Conservation (phyloP, 2,113 vertebrate species). For the Phasianus colchicus region DNA sequence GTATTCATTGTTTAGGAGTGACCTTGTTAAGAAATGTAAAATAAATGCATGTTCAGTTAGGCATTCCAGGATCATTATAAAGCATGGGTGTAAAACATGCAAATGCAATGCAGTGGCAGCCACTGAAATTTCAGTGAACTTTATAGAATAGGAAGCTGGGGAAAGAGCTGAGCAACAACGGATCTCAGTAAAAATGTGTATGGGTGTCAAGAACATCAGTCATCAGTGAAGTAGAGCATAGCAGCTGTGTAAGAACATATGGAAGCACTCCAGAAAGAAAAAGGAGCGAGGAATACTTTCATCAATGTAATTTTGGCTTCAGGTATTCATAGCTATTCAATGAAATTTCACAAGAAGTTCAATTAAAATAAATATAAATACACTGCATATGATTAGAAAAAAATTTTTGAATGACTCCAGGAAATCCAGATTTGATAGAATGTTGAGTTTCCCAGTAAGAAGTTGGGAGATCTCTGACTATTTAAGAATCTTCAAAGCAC, state of each 20-base stretch:
- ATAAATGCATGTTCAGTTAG: not conserved
- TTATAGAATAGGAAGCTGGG: not conserved
- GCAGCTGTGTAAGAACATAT: constrained; percentile 1
- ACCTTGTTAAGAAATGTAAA: not conserved
- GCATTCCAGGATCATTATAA: not conserved
- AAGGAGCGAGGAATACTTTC: not conserved
- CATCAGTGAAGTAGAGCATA: not conserved
- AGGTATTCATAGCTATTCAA: not conserved
- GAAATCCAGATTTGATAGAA: not conserved
- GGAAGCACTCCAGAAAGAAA: constrained; percentile 38
- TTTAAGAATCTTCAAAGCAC: not conserved
- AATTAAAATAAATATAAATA: not conserved
- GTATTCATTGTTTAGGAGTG: not conserved
- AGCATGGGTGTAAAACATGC: not conserved
- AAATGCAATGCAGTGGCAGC: not conserved
- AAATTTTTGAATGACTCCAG: not conserved
- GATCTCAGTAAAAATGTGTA: not conserved
- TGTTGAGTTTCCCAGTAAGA: not conserved
- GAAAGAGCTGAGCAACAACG: not conserved
- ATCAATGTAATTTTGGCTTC: not conserved
- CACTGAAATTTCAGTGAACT: not conserved
- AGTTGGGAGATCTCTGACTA: not conserved
- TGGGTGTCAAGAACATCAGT: constrained; percentile 1
- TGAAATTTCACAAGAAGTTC: not conserved
- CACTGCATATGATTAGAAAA: rapidly evolving